phyloP scores from a whole-genome alignment of 2,113 vertebrate genomes.

The Macquaria ambigua region DNA sequence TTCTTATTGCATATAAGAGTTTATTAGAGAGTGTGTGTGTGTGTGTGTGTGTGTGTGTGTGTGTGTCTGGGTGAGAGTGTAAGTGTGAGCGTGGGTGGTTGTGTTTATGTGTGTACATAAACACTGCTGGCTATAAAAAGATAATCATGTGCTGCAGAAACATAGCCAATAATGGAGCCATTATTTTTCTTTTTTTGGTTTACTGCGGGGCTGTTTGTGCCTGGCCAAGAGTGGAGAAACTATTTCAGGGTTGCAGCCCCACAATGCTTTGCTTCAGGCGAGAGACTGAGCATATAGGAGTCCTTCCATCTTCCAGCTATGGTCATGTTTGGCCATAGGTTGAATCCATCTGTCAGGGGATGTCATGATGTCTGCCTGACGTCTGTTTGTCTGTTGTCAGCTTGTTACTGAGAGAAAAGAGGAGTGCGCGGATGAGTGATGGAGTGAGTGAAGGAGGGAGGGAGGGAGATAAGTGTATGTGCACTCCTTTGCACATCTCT shows the following conservation, averaged over 20 bases:
- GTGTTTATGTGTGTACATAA: slow-evolving; percentile 43
- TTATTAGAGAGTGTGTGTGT: slow-evolving; percentile 20
- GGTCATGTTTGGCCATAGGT: slow-evolving; percentile 2
- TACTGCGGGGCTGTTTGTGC: slow-evolving; percentile 24
- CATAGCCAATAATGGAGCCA: slow-evolving; percentile 45
- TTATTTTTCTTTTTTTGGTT: slow-evolving; percentile 34
- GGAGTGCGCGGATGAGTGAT: background rate
- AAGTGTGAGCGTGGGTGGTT: slow-evolving; percentile 16
- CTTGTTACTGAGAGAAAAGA: slow-evolving; percentile 39
- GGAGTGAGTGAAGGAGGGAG: slow-evolving; percentile 1
- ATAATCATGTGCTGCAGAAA: slow-evolving; percentile 57
- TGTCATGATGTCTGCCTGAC: slow-evolving; percentile 7
- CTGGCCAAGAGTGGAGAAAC: slow-evolving; percentile 18
- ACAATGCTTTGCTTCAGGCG: slow-evolving; percentile 50
- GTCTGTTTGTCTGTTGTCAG: slow-evolving; percentile 24
- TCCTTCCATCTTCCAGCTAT: background rate
- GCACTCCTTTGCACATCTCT: background rate
- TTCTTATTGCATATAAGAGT: slow-evolving; percentile 18
- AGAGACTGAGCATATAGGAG: background rate
- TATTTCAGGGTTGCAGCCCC: slow-evolving; percentile 40
- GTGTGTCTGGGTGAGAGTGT: background rate
- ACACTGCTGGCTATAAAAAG: slow-evolving; percentile 61
- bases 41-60: slow-evolving; percentile 14
- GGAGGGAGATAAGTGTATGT: background rate
- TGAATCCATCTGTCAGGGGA: slow-evolving; percentile 42